phyloP scores from a whole-genome alignment of 2,113 vertebrate species.

The Myiozetetes cayanensis region DNA sequence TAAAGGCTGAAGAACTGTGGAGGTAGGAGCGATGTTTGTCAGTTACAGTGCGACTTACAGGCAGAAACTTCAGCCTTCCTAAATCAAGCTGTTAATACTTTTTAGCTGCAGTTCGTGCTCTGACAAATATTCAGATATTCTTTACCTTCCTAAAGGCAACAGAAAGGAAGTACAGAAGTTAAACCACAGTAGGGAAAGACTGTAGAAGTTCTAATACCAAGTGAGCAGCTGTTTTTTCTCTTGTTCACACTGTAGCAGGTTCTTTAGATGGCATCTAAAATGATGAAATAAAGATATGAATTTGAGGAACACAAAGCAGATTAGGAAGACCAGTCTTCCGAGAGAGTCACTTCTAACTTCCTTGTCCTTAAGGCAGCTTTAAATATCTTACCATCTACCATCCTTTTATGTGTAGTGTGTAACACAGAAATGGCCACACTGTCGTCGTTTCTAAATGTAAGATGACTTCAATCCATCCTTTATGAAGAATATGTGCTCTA shows the following conservation, averaged over 20 bases:
- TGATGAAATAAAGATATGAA: neutral
- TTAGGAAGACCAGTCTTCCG: neutral
- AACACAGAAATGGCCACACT: neutral
- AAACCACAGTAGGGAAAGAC: neutral
- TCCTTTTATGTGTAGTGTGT: neutral
- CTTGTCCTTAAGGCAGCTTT: neutral
- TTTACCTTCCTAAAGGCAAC: neutral
- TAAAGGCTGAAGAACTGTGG: neutral
- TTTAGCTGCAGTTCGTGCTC: neutral
- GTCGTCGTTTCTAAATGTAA: neutral
- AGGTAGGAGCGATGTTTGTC: neutral
- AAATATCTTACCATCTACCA: neutral
- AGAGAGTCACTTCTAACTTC: neutral
- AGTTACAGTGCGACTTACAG: neutral
- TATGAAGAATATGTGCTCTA: neutral
- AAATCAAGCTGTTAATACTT: neutral
- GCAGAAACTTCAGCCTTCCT: neutral
- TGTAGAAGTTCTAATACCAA: neutral
- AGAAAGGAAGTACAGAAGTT: neutral
- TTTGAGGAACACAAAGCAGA: neutral
- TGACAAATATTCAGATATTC: neutral
- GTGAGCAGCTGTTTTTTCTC: neutral
- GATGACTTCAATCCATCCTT: neutral
- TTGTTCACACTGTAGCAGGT: neutral
- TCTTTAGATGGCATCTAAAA: neutral